phyloP scores from a whole-genome alignment of 2,888 invertebrate genomes.

The Mesochorus sp. region DNA sequence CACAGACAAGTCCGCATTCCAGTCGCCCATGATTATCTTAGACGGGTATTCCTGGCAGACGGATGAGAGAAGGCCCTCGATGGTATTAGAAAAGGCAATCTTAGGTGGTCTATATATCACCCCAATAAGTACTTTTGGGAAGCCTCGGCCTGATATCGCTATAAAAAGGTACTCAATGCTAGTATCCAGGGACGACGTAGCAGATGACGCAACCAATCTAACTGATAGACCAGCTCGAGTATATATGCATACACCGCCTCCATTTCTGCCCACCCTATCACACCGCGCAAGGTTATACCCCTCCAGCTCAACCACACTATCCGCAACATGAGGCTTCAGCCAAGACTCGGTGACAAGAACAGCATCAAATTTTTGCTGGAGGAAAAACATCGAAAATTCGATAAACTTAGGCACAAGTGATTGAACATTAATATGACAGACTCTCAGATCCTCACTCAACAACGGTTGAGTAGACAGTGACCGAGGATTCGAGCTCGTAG shows the following conservation, averaged over 20 bases:
- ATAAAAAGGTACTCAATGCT: too few relatives aligned
- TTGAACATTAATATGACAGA: constrained; percentile 10
- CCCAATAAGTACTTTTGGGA: too few relatives aligned
- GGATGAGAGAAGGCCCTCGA: neutral
- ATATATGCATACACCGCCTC: constrained; percentile 5
- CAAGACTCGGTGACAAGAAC: constrained; percentile 5
- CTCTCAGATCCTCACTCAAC: neutral
- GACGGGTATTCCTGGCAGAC: too few relatives aligned
- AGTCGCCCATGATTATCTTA: neutral
- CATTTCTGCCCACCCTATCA: neutral
- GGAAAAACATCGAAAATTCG: neutral
- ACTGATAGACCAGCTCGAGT: neutral
- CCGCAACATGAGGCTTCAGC: neutral
- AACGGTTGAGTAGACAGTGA: too few relatives aligned
- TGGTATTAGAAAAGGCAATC: neutral
- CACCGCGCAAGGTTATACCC: neutral
- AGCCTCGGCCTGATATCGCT: too few relatives aligned
- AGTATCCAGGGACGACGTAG: too few relatives aligned
- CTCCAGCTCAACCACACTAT: neutral
- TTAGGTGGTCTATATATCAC: neutral
- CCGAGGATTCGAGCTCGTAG: neutral
- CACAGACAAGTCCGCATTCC: neutral
- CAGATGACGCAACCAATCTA: neutral
- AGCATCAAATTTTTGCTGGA: neutral
- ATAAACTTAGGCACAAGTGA: neutral